Base-by-base conservation (phyloP, 2,888 invertebrate genomes). In the Netelia melanura region DNA sequence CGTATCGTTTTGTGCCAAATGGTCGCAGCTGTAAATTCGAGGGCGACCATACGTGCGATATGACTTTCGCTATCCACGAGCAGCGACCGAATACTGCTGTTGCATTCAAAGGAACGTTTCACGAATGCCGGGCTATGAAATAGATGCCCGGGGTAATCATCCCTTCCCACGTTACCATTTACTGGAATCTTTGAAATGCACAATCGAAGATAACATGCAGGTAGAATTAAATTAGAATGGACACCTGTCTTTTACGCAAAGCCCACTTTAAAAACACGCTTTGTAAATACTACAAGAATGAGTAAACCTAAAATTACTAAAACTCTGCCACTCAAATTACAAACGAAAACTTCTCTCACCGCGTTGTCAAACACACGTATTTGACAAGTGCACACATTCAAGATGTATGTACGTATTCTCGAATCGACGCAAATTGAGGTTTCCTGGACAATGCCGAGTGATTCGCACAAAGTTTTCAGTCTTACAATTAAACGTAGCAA, bases 1-100 rank as follows among this genome's bases (percentile, higher is more conserved):
- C 61, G 3, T 30, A 72, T 44, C 21, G 44, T 74, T 74, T 74
- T 23, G 23, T 61, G 23, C 48, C 58, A 61, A 17, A 17, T 56
- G n/a, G 9, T 56, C 10, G 43, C 14, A 9, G 56, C 3, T 30
- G 25, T 10, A 10, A 9, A 5, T n/a, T 17, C 30, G 30, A 30
- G 30, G 30, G 30, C 30, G 5, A 30, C 30, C 3, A 30, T 30
- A 30, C 30, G 48, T 48, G 48, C 48, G 30, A 30, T 30, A 30
- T 48, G 48, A 48, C 14, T 48, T 30, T 30, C 30, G 30, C 48
- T 14, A 48, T 48, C 2, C 48, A 48, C 48, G 48, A 14, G 48
- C 48, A 48, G 10, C 6, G 10, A 48, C 48, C 3, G 2, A 48
- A 14, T 48, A 48, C 14, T 11, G 48, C 10, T 14, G 48, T 48